Evolutionary conservation across 2,797 vertebrate genomes (phyloP).

Genomic region (Xiphophorus birchmanni): DNA sequence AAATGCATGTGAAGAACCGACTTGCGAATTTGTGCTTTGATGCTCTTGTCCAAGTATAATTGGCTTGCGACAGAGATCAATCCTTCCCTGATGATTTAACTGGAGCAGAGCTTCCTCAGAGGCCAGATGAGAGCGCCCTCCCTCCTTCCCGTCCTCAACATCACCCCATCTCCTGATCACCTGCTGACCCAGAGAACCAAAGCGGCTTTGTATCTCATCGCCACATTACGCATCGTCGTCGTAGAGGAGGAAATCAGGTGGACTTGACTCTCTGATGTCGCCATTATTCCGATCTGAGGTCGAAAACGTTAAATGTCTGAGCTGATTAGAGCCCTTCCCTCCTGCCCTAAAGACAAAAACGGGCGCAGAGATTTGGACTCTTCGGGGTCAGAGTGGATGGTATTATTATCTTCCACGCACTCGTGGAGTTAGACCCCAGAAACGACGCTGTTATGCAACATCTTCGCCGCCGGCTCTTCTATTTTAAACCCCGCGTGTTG

Average conservation of each 20-base stretch:
- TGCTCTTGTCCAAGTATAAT: background rate
- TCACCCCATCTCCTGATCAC: conserved; percentile 63
- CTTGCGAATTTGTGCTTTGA: background rate
- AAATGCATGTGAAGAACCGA: background rate
- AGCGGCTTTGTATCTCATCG: conserved; percentile 67
- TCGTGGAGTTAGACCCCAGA: conserved; percentile 30
- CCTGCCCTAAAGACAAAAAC: conserved; percentile 29
- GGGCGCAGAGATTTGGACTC: conserved; percentile 39
- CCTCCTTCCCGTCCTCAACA: conserved; percentile 25
- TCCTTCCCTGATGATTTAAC: background rate
- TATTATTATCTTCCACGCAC: background rate
- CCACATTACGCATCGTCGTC: conserved; percentile 1
- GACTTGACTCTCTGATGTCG: conserved; percentile 12
- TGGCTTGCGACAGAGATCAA: background rate
- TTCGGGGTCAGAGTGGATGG: conserved; percentile 36
- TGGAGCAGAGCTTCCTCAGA: conserved; percentile 16
- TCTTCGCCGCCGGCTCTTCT: background rate
- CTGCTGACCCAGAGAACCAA: conserved; percentile 68
- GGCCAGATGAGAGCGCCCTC: conserved; percentile 15
- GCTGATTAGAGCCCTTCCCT: conserved; percentile 59
- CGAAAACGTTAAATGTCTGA: conserved; percentile 57
- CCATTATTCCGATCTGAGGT: conserved; percentile 34
- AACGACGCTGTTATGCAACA: conserved; percentile 49
- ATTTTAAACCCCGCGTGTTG: conserved; percentile 23
- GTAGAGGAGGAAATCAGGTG: conserved; percentile 43